phyloP scores from a whole-genome alignment of 2,888 invertebrate genomes.

The Plebejus anna region DNA sequence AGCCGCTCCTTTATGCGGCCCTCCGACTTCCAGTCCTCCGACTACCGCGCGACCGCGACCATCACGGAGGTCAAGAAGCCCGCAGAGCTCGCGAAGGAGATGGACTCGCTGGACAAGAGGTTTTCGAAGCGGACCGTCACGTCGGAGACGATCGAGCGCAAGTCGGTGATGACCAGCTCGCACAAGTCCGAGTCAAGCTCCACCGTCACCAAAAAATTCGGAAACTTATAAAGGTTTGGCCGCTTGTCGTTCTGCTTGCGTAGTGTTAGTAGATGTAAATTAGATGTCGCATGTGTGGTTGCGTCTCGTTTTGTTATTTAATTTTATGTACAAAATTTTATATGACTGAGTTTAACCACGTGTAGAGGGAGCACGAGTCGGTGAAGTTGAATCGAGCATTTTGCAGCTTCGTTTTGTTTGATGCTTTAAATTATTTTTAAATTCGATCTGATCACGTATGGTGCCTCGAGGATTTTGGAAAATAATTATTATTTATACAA shows the following conservation, averaged over 20 bases:
- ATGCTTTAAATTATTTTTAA: constrained; percentile 7
- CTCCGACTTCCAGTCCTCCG: constrained; percentile 69
- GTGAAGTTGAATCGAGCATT: not conserved
- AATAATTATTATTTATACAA: not conserved
- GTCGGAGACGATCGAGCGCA: constrained; percentile 84
- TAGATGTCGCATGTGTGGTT: constrained; percentile 25
- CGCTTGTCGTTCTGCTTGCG: constrained; percentile 34
- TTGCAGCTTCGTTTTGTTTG: constrained; percentile 11
- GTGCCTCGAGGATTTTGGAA: not conserved
- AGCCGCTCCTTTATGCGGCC: constrained; percentile 75
- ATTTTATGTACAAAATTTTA: constrained; percentile 17
- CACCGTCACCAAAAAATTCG: constrained; percentile 78
- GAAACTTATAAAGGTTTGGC: constrained; percentile 65
- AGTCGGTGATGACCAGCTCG: constrained; percentile 83
- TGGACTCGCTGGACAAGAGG: constrained; percentile 82
- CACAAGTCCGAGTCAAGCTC: constrained; percentile 80
- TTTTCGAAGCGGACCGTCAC: constrained; percentile 84
- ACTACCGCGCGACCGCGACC: constrained; percentile 54
- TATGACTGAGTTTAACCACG: not conserved
- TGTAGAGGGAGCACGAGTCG: not conserved
- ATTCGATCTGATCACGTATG: not conserved
- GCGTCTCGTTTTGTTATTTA: constrained; percentile 28
- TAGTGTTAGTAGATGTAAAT: constrained; percentile 33
- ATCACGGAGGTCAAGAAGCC: constrained; percentile 61
- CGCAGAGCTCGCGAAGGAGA: constrained; percentile 65